Percentiles rank a stretch among this genome's conserved stretches.
Conservation (phyloP, 2,888 invertebrate species). For the Andrena flavipes region DNA sequence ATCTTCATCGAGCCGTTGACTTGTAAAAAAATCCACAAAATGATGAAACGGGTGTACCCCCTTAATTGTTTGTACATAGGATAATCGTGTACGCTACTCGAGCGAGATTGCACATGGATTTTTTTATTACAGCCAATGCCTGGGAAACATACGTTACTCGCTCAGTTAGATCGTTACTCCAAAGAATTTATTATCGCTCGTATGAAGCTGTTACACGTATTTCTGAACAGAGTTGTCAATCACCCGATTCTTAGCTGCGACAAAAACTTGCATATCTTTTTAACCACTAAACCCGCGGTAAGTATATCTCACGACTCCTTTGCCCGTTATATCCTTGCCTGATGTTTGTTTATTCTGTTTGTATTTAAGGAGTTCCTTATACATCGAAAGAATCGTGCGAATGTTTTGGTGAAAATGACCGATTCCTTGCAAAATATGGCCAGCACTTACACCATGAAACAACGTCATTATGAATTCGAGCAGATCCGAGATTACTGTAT, state of each 20-base stretch:
- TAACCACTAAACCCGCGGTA: slow-evolving; percentile 89
- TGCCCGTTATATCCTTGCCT: not conserved
- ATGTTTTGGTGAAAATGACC: slow-evolving; percentile 86
- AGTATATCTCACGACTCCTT: slow-evolving; percentile 69
- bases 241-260: slow-evolving; percentile 90
- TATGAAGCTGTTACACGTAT: slow-evolving; percentile 89
- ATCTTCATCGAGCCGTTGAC: too few relatives aligned
- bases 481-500: slow-evolving; percentile 88
- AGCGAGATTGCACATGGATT: slow-evolving; percentile 6
- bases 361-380: slow-evolving; percentile 87
- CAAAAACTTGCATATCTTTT: slow-evolving; percentile 88
- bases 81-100: slow-evolving; percentile 2
- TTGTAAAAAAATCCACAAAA: too few relatives aligned
- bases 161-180: slow-evolving; percentile 89
- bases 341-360: slow-evolving; percentile 7
- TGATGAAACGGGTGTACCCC: too few relatives aligned
- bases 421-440: slow-evolving; percentile 87
- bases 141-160: slow-evolving; percentile 89
- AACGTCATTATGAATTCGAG: slow-evolving; percentile 88
- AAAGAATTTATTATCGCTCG: slow-evolving; percentile 89
- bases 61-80: not conserved
- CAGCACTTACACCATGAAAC: slow-evolving; percentile 86
- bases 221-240: slow-evolving; percentile 88
- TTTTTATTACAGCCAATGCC: slow-evolving; percentile 87
- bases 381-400: slow-evolving; percentile 87